A percentile compares a stretch with the other conserved stretches of the same genome.
These are phyloP conservation scores for Brienomyrus brachyistius DNA, from an alignment of 2,113 vertebrate genomes.

Conservation along the genomic window DNA sequence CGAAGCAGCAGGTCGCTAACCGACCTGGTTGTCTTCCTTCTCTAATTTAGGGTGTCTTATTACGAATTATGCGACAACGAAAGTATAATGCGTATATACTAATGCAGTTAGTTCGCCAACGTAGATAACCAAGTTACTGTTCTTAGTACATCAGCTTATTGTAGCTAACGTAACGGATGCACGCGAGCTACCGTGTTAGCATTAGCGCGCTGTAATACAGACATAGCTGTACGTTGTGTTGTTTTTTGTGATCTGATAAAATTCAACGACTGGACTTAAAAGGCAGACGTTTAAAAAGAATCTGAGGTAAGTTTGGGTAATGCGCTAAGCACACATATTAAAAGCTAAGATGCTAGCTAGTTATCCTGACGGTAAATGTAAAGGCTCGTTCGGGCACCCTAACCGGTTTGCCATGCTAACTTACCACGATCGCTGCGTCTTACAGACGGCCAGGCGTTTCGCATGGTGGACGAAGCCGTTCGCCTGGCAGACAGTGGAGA, in stretches of 20 bases:
- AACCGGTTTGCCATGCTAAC: not conserved
- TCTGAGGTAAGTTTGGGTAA: not conserved
- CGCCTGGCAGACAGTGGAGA: not conserved
- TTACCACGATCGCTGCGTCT: not conserved
- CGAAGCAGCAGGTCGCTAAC: not conserved
- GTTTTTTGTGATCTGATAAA: not conserved
- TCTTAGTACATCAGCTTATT: not conserved
- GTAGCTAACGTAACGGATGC: not conserved
- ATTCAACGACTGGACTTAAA: not conserved
- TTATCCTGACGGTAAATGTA: not conserved
- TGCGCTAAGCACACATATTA: not conserved
- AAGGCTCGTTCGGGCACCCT: not conserved
- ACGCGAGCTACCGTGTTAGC: not conserved
- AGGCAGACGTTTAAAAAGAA: not conserved
- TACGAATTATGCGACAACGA: not conserved
- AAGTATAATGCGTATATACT: not conserved
- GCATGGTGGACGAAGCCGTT: not conserved
- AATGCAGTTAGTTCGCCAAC: not conserved
- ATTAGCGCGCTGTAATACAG: not conserved
- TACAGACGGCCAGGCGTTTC: not conserved
- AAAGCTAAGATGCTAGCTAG: not conserved
- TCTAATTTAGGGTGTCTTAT: not conserved
- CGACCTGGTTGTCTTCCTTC: not conserved
- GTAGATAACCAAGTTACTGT: not conserved
- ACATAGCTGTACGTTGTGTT: not conserved